Percentiles rank a stretch among this genome's conserved stretches.
These are phyloP conservation scores for Hafferia zeledoni DNA, from an alignment of 2,797 vertebrate species.

Conservation along the genomic window DNA sequence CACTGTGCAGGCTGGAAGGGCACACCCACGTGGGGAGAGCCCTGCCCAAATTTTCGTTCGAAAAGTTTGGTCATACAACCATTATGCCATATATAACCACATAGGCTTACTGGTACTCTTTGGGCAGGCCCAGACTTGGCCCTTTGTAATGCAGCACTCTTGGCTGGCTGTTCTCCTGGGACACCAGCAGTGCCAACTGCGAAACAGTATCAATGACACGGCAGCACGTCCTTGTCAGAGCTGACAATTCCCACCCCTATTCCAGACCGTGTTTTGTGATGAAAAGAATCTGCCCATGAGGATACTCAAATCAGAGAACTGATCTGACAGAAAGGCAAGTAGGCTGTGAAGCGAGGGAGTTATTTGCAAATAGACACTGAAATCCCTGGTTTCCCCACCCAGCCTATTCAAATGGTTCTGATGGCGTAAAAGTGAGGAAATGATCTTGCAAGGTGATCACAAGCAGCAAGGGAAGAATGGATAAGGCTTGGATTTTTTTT, in stretches of 20 bases:
- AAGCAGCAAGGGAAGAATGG: background rate
- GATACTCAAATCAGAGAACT: background rate
- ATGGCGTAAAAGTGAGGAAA: background rate
- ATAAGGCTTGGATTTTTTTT: background rate
- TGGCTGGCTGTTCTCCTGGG: background rate
- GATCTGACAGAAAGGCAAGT: background rate
- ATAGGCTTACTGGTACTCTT: background rate
- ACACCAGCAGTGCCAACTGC: background rate
- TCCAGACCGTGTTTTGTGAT: background rate
- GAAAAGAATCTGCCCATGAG: background rate
- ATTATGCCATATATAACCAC: background rate
- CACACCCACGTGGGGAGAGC: no score
- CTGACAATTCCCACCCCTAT: background rate
- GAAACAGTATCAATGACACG: background rate
- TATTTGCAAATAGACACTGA: background rate
- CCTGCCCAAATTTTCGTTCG: no score
- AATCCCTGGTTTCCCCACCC: background rate
- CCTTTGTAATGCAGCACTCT: background rate
- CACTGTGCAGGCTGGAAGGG: no score
- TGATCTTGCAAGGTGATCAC: rapidly evolving
- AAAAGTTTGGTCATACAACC: no score
- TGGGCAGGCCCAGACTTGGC: background rate
- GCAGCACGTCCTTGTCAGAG: background rate
- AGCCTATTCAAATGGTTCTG: background rate
- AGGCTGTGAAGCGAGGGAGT: background rate